These are phyloP conservation scores for Pseudopipra pipra DNA, from an alignment of 2,113 vertebrate genomes.

Conservation along the genomic window DNA sequence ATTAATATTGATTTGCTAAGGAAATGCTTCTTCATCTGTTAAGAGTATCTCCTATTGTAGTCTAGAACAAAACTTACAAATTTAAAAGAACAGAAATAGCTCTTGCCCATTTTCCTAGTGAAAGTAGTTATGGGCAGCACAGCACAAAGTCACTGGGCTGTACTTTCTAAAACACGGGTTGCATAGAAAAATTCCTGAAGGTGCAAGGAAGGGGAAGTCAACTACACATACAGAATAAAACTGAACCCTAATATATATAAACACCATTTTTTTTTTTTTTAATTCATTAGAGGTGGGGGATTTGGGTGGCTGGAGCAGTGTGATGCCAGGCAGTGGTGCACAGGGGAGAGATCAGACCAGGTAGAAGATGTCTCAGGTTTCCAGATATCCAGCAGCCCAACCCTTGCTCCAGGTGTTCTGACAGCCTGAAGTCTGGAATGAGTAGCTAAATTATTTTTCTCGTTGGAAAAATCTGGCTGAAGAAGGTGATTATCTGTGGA, in stretches of 20 bases:
- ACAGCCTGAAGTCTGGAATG: neutral
- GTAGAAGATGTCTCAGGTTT: neutral
- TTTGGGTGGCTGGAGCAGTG: neutral
- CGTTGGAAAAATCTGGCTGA: rapidly evolving
- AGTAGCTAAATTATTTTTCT: neutral
- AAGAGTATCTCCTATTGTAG: conserved; percentile 63
- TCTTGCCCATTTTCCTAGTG: conserved; percentile 68
- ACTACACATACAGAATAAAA: neutral
- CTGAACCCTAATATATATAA: neutral
- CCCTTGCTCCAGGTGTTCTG: neutral
- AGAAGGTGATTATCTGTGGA: neutral
- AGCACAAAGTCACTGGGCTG: conserved; percentile 58
- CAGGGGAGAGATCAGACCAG: neutral
- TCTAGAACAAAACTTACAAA: conserved; percentile 66
- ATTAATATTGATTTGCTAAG: conserved; percentile 79
- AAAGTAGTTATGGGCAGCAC: conserved; percentile 69
- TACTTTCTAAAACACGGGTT: conserved; percentile 15
- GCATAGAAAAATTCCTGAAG: conserved; percentile 20
- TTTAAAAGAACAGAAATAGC: conserved; percentile 58
- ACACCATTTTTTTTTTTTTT: neutral
- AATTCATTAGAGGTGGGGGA: neutral
- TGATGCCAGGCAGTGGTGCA: neutral
- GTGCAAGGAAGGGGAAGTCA: neutral
- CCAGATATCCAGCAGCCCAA: neutral
- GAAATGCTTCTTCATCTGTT: conserved; percentile 75